Percentiles rank a stretch among this genome's conserved stretches.
Conservation (phyloP, 2,888 invertebrate genomes). For the Ctena decussata region DNA sequence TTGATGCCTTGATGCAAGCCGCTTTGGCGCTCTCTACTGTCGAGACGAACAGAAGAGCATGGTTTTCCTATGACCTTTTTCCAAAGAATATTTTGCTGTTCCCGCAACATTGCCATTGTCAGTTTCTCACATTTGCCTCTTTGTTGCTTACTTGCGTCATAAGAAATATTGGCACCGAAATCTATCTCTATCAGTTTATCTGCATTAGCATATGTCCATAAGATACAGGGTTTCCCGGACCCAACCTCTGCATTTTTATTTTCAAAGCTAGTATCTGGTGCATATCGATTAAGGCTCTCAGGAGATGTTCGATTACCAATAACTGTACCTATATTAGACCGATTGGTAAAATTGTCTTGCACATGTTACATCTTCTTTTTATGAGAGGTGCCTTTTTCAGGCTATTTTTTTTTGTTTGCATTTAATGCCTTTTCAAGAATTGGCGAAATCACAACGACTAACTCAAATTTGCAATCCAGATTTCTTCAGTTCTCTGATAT, state of each 20-base stretch:
- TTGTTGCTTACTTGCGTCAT: neutral
- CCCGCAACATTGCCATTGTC: neutral
- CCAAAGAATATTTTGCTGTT: neutral
- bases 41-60: neutral
- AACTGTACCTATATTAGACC: neutral
- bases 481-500: neutral
- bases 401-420: neutral
- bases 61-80: neutral
- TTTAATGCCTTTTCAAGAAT: neutral
- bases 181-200: neutral
- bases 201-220: neutral
- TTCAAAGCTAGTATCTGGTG: neutral
- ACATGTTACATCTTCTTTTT: neutral
- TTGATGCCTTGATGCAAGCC: neutral
- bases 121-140: neutral
- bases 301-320: neutral
- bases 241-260: neutral
- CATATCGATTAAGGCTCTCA: neutral
- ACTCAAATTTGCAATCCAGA: neutral
- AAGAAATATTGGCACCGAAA: neutral
- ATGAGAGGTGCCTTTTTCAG: neutral
- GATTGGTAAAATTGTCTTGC: neutral
- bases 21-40: neutral
- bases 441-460: neutral
- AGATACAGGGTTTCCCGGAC: neutral